These are phyloP conservation scores for Thunnus albacares DNA, from an alignment of 2,797 vertebrate genomes.

Conservation along the genomic window DNA sequence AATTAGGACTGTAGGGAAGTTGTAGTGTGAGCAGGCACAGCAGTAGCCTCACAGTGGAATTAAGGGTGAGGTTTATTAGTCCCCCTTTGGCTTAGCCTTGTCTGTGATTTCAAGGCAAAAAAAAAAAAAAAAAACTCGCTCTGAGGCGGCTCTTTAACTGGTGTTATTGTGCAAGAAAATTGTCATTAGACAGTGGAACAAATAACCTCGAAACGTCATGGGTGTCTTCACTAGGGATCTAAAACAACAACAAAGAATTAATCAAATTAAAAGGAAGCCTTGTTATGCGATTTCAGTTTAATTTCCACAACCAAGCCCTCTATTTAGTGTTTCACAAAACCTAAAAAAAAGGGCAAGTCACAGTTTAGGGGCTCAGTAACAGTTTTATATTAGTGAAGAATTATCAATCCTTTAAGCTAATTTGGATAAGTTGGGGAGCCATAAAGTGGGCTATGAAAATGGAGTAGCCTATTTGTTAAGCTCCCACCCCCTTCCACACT, in stretches of 20 bases:
- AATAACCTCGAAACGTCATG: slow-evolving; percentile 90
- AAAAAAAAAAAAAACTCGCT: slow-evolving; percentile 82
- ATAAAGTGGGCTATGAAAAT: slow-evolving; percentile 87
- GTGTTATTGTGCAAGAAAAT: slow-evolving; percentile 90
- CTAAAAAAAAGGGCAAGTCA: slow-evolving; percentile 86
- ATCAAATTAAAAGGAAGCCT: slow-evolving; percentile 91
- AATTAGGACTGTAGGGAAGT: slow-evolving; percentile 72
- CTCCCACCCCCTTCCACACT: slow-evolving; percentile 84
- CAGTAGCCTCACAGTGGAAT: slow-evolving; percentile 83
- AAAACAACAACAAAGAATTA: slow-evolving; percentile 91
- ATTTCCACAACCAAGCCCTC: slow-evolving; percentile 90
- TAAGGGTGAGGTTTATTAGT: slow-evolving; percentile 86
- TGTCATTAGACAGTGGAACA: slow-evolving; percentile 92
- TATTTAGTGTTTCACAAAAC: slow-evolving; percentile 88
- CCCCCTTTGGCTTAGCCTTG: slow-evolving; percentile 86
- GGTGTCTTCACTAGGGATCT: slow-evolving; percentile 87
- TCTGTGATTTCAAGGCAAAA: slow-evolving; percentile 84
- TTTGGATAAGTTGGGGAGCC: slow-evolving; percentile 89
- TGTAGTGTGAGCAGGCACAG: slow-evolving; percentile 61
- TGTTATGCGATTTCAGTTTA: slow-evolving; percentile 90
- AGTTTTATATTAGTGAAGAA: slow-evolving; percentile 91
- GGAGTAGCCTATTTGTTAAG: slow-evolving; percentile 85
- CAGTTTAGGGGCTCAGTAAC: slow-evolving; percentile 89
- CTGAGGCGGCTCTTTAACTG: slow-evolving; percentile 87
- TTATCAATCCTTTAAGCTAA: slow-evolving; percentile 93